A percentile compares a stretch with the other conserved stretches of the same genome.
Evolutionary conservation across 1,140 invertebrate species (phyloP).

Genomic region (Mesaphorura yosii): DNA sequence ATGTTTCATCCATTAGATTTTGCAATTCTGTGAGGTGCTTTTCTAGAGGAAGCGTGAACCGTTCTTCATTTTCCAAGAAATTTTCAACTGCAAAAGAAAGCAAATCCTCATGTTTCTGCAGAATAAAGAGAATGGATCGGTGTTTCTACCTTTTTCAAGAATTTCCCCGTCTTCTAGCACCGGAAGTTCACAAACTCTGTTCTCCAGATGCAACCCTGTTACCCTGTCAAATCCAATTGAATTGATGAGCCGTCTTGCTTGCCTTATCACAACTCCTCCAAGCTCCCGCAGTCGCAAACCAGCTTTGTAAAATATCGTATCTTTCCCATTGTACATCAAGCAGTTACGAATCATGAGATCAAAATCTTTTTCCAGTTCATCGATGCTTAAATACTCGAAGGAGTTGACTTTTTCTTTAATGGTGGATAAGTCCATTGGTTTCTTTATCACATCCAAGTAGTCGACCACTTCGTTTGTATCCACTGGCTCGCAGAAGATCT

Average conservation of each 20-base stretch:
- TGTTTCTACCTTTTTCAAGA: slow-evolving; percentile 37
- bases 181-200: slow-evolving; percentile 24
- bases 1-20: slow-evolving; percentile 12
- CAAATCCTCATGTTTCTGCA: too few species aligned
- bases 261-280: slow-evolving; percentile 52
- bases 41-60: slow-evolving; percentile 19
- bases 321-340: slow-evolving; percentile 85
- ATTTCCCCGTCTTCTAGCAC: slow-evolving; percentile 33
- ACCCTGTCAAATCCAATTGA: slow-evolving; percentile 47
- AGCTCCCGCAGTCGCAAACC: slow-evolving; percentile 78
- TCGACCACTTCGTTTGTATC: slow-evolving; percentile 82
- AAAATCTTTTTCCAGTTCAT: slow-evolving; percentile 77
- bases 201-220: slow-evolving; percentile 36
- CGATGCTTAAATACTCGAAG: slow-evolving; percentile 62
- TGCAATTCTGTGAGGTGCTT: too few species aligned
- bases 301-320: slow-evolving; percentile 67
- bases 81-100: too few species aligned
- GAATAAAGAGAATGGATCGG: too few species aligned
- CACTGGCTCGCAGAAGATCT: slow-evolving; percentile 88
- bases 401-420: slow-evolving; percentile 70
- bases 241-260: slow-evolving; percentile 60
- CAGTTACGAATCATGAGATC: slow-evolving; percentile 90
- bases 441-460: slow-evolving; percentile 79
- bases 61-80: too few species aligned
- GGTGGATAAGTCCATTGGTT: slow-evolving; percentile 92